Base-by-base conservation (phyloP, 2,113 vertebrate species). In the Recurvirostra avosetta region DNA sequence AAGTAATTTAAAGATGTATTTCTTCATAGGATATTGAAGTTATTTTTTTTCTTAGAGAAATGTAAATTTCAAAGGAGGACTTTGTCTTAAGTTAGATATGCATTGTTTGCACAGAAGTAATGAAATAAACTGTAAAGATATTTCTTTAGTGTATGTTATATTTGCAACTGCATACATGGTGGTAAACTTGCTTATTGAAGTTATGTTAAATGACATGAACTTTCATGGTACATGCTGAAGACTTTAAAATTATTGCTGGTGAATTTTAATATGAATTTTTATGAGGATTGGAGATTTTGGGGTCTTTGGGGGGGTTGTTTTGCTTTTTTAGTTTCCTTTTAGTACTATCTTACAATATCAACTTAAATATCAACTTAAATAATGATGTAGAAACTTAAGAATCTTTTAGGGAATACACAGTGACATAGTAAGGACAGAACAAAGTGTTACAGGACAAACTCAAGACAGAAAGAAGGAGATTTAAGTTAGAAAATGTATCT, bases 1-100 rank as follows among this genome's bases (percentile, higher is more conserved):
- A 97, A 96, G 53, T 92, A 95, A 96, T 97, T 96, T 94, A 91
- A 94, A 95, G 66, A 94, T 62, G 9, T 75, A 82, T 87, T 96
- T 91, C 76, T 95, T 87, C 49, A 49, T 89, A 85, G 94, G 88
- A 92, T 72, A 85, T 32, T 41, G 15, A 45, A 9, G 67, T 88
- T 76, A 17, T 27, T 77, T 91, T 83, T 86, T 71, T 88, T 27
- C 34, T 68, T 82, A 59, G 32, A 50, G 81, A 86, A 85, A 13
- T 75, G 3, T 72, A 3, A 7, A 49, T 94, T 96, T 94, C 68
- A 91, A 89, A 94, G 53, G 21, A 79, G 5, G 55, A 47, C 14
- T 82, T 90, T 92, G 12, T 86, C 78, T 91, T 78, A 75, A 81
- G 61, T 85, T 87, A 61, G 53, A 88, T 50, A 53, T 59, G 23